Evolutionary conservation across 2,888 invertebrate species (phyloP).

Genomic region (Amblyteles armatorius): DNA sequence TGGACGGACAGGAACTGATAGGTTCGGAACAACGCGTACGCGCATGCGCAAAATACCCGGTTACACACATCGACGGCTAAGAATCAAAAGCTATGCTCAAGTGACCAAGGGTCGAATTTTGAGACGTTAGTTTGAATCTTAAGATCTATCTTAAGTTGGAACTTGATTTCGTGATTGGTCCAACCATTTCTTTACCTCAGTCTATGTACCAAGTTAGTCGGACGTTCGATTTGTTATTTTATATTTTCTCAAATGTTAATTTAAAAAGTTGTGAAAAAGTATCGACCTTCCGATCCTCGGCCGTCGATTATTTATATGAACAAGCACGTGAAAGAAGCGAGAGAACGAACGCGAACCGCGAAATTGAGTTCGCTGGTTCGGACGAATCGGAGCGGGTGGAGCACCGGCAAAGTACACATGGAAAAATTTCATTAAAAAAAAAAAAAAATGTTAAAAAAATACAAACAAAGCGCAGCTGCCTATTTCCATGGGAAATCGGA

Average conservation of each 20-base stretch:
- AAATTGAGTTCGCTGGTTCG: constrained; percentile 19
- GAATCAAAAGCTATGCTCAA: too few species aligned
- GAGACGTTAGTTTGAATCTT: too few species aligned
- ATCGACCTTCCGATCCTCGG: too few species aligned
- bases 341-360: constrained; percentile 11
- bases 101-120: too few species aligned
- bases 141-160: too few species aligned
- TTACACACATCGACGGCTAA: constrained; percentile 1
- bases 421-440: not conserved
- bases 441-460: not conserved
- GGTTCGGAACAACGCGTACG: constrained; percentile 19
- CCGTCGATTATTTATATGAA: not conserved
- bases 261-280: too few species aligned
- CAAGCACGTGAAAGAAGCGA: constrained; percentile 1
- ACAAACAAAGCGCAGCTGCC: not conserved
- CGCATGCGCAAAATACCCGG: constrained; percentile 2
- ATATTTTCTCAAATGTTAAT: too few species aligned
- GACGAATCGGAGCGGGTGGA: not conserved
- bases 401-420: not conserved
- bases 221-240: too few species aligned
- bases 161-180: too few species aligned
- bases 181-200: too few species aligned
- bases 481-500: not conserved
- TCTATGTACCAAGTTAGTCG: too few species aligned
- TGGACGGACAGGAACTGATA: not conserved